These are phyloP conservation scores for Nasonia giraulti DNA, from an alignment of 1,140 invertebrate species.

Conservation along the genomic window DNA sequence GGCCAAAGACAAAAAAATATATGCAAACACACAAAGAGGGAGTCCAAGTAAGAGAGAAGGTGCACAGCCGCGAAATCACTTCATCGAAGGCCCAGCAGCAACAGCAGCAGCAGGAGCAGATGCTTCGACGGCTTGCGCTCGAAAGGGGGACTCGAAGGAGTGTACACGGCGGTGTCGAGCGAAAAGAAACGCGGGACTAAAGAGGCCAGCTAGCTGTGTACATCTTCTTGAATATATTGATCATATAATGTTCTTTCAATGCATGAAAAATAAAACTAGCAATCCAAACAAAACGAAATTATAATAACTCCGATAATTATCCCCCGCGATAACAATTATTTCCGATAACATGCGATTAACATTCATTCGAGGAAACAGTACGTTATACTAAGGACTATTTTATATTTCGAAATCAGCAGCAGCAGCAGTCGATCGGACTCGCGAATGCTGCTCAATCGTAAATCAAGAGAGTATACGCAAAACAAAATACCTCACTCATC, in stretches of 20 bases:
- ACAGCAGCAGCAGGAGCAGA: slow-evolving; percentile 56
- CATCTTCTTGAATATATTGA: too few relatives aligned
- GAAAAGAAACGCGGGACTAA: not conserved
- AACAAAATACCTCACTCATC: too few relatives aligned
- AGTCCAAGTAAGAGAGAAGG: slow-evolving; percentile 9
- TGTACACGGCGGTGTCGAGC: not conserved
- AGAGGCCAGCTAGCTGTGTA: too few relatives aligned
- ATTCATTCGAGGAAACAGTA: not conserved
- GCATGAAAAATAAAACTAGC: too few relatives aligned
- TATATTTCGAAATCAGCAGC: too few relatives aligned
- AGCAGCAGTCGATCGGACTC: too few relatives aligned
- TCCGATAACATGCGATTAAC: not conserved
- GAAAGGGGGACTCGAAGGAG: not conserved
- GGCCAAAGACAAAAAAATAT: not conserved
- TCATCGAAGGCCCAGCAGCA: slow-evolving; percentile 55
- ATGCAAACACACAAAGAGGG: slow-evolving; percentile 2
- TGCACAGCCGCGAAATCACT: slow-evolving; percentile 62
- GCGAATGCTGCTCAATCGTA: too few relatives aligned
- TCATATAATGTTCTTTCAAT: too few relatives aligned
- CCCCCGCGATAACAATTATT: not conserved
- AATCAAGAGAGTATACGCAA: too few relatives aligned
- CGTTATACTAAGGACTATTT: too few relatives aligned
- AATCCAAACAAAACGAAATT: not conserved
- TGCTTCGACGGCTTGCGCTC: slow-evolving; percentile 53
- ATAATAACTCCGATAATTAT: not conserved